Evolutionary conservation across 2,888 invertebrate genomes (phyloP).

Genomic region (Pteria penguin): DNA sequence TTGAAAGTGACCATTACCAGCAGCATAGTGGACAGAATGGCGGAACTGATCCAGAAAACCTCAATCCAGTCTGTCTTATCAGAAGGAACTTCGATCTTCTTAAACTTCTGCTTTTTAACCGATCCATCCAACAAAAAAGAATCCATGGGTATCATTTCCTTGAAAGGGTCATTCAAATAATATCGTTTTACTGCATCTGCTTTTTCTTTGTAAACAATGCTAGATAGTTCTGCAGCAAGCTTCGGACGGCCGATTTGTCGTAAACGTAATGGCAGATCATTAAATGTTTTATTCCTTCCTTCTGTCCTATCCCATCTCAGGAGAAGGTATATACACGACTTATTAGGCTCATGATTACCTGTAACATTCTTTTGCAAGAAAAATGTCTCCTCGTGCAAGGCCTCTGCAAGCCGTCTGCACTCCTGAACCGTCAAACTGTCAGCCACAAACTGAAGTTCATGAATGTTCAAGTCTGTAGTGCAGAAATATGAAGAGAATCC

Average conservation of each 20-base stretch:
- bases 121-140: constrained; percentile 54
- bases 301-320: constrained; percentile 64
- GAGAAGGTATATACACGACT: constrained; percentile 63
- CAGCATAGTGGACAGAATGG: constrained; percentile 6
- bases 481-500: too few species aligned
- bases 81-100: neutral
- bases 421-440: constrained; percentile 65
- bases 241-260: constrained; percentile 65
- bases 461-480: constrained; percentile 69
- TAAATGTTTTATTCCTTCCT: constrained; percentile 64
- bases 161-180: constrained; percentile 64
- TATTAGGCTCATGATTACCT: constrained; percentile 41
- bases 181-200: constrained; percentile 53
- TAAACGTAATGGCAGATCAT: constrained; percentile 67
- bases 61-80: neutral
- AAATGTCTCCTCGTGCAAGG: constrained; percentile 55
- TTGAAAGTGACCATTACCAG: constrained; percentile 19
- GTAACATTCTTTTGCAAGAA: constrained; percentile 43
- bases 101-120: constrained; percentile 1
- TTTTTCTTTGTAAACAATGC: constrained; percentile 64
- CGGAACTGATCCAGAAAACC: constrained; percentile 18
- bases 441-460: constrained; percentile 70
- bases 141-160: constrained; percentile 51
- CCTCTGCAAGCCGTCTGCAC: constrained; percentile 61
- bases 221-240: constrained; percentile 65